A percentile compares a stretch with the other conserved stretches of the same genome.
Conservation (phyloP, 2,888 invertebrate species). For the Allacma fusca region DNA sequence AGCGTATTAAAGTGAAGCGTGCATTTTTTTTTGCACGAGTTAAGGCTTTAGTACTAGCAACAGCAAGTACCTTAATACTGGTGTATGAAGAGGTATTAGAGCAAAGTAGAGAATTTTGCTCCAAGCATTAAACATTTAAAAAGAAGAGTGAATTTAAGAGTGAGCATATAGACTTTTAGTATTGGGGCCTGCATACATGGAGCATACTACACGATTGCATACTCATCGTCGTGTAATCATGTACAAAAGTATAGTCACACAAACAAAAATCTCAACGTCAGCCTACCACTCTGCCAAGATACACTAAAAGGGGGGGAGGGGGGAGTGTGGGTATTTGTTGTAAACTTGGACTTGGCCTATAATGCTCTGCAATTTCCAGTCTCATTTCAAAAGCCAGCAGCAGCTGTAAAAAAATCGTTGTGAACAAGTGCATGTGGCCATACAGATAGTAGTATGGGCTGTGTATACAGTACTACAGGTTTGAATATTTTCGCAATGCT, state of each 20-base stretch:
- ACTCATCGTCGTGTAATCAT: too few relatives aligned
- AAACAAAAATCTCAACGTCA: too few relatives aligned
- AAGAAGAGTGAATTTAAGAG: background rate
- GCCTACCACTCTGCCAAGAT: too few relatives aligned
- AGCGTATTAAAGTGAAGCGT: background rate
- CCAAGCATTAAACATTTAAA: background rate
- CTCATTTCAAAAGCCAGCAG: background rate
- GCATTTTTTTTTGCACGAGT: background rate
- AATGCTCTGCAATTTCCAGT: background rate
- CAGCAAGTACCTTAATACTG: background rate
- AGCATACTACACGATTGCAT: too few relatives aligned
- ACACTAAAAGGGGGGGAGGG: background rate
- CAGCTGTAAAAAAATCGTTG: background rate
- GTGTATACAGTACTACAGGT: background rate
- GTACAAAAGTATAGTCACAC: too few relatives aligned
- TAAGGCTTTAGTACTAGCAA: background rate
- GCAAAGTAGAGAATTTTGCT: background rate
- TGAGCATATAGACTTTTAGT: background rate
- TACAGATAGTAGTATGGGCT: too few relatives aligned
- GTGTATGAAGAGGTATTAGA: background rate
- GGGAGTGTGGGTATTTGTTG: background rate
- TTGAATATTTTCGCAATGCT: constrained; percentile 2
- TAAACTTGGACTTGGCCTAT: constrained; percentile 26
- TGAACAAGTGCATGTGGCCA: background rate
- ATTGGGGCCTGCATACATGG: too few relatives aligned